Percentiles rank a stretch among this genome's conserved stretches.
These are phyloP conservation scores for Cepaea nemoralis DNA, from an alignment of 1,140 invertebrate genomes.

Conservation along the genomic window DNA sequence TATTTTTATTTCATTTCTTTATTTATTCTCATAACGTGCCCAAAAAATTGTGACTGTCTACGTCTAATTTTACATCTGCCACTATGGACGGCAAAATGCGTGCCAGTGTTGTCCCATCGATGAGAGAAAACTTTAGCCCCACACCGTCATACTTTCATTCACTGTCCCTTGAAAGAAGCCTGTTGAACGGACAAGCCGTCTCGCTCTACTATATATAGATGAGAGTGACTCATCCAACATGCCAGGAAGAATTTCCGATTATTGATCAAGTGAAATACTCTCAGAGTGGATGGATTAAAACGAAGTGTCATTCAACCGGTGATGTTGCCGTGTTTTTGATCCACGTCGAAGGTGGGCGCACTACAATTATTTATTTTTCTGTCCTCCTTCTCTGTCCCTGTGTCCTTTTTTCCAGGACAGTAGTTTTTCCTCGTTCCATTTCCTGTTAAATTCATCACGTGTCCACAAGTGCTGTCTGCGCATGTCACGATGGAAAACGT, in stretches of 20 bases:
- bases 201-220: not conserved
- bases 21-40: no score
- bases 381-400: no score
- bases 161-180: not conserved
- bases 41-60: no score
- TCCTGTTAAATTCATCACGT: not conserved
- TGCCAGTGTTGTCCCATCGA: not conserved
- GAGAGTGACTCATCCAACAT: not conserved
- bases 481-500: not conserved
- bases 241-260: not conserved
- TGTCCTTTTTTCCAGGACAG: not conserved
- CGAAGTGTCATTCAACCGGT: not conserved
- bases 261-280: not conserved
- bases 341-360: not conserved
- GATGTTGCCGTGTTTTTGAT: not conserved
- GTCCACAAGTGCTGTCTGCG: not conserved
- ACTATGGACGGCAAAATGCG: not conserved
- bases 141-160: not conserved
- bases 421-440: not conserved
- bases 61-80: no score
- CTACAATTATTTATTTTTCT: not conserved
- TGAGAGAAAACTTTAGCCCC: not conserved
- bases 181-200: not conserved
- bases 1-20: no score
- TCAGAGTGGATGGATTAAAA: not conserved